Evolutionary conservation across 2,797 vertebrate genomes (phyloP).

Genomic region (Luscinia luscinia): DNA sequence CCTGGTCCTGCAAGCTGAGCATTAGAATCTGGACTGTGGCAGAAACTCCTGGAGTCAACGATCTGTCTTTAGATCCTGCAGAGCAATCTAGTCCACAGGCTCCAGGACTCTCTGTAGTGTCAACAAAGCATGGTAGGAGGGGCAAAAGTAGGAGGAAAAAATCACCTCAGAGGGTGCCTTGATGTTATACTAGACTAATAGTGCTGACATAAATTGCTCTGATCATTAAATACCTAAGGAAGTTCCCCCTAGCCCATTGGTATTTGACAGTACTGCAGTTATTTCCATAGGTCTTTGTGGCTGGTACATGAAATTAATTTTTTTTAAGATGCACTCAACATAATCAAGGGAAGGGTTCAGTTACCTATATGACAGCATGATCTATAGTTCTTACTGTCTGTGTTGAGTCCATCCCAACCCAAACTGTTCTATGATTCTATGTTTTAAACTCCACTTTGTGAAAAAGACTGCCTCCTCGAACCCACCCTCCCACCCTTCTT

Average conservation of each 20-base stretch:
- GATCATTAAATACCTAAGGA: neutral
- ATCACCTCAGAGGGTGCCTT: neutral
- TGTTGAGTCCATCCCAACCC: neutral
- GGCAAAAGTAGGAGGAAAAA: neutral
- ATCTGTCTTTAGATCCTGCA: neutral
- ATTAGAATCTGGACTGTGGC: neutral
- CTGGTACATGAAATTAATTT: neutral
- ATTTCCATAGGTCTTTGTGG: neutral
- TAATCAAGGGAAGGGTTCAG: neutral
- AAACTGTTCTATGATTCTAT: neutral
- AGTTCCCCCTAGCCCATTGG: neutral
- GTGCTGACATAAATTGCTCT: neutral
- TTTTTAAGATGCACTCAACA: neutral
- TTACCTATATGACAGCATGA: neutral
- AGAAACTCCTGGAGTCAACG: neutral
- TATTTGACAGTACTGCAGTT: neutral
- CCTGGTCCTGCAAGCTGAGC: neutral
- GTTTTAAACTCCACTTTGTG: neutral
- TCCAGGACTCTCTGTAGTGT: neutral
- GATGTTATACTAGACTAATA: neutral
- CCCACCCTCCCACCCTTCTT: accelerated
- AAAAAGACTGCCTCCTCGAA: neutral
- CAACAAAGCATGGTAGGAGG: neutral
- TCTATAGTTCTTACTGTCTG: neutral
- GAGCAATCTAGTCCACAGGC: neutral